Evolutionary conservation across 2,888 invertebrate genomes (phyloP).

Genomic region (Morpho achilles): DNA sequence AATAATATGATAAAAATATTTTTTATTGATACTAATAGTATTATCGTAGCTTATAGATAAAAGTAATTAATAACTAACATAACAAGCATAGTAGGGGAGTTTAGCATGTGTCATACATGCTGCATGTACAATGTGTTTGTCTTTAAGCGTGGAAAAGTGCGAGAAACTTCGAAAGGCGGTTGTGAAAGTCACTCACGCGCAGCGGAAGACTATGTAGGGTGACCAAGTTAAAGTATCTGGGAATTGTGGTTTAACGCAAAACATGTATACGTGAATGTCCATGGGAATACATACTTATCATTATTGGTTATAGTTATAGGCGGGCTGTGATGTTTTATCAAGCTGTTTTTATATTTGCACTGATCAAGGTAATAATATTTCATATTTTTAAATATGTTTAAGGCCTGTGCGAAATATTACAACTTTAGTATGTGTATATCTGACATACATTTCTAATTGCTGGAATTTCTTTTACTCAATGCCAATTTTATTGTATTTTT

Average conservation of each 20-base stretch:
- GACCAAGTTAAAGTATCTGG: constrained; percentile 37
- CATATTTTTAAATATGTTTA: no score
- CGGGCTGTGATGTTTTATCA: neutral
- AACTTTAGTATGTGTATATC: no score
- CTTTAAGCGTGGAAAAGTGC: constrained; percentile 44
- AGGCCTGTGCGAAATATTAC: no score
- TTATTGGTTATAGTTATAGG: neutral
- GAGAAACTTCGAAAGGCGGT: constrained; percentile 54
- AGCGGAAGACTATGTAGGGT: constrained; percentile 45
- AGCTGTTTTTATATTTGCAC: constrained; percentile 1
- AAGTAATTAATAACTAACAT: neutral
- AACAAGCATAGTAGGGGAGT: neutral
- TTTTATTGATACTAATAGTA: neutral
- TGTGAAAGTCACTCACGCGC: constrained; percentile 55
- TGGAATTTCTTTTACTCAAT: no score
- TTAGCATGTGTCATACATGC: neutral
- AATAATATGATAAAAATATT: no score
- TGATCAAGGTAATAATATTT: no score
- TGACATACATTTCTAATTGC: no score
- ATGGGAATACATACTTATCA: constrained; percentile 20
- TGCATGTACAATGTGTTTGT: constrained; percentile 30
- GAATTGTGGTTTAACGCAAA: constrained; percentile 30
- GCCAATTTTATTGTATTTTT: no score
- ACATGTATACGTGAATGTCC: constrained; percentile 12
- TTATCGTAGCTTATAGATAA: neutral